Base-by-base conservation (phyloP, 2,888 invertebrate species). In the Cheilosia soror region DNA sequence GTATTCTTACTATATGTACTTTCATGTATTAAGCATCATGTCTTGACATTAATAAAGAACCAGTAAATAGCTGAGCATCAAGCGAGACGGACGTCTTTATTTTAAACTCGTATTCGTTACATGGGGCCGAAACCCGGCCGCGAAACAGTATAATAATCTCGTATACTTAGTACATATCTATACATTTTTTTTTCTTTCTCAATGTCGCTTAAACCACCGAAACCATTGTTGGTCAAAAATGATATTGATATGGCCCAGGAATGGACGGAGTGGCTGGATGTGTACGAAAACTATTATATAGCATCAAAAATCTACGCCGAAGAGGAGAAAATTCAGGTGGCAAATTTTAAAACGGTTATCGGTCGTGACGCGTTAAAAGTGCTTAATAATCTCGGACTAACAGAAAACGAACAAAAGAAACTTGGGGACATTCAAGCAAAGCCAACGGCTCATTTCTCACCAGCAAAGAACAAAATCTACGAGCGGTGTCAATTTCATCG, bases 331-430 rank as follows among this genome's bases (percentile, higher is more conserved):
- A 20, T 42, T 13, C 37, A 13, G 5, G 11, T 42, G 13, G 42
- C 40, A 27, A 60, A 42, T 27, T 60, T 60, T 42, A 42, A 60
- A 42, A 60, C 42, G 5, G 60, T 42, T 42, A 60, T 60, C 60
- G 25, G 40, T 42, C 40, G 27, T 5, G 60, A 60, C 40, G 60
- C 60, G 13, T 42, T 25, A 15, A 29, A 60, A 44, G 44, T 44
- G 44, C 15, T 60, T 27, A 25, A 60, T 42, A 60, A 60, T 27
- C 13, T 58, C 5, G 20, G 27, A n/a, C 6, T 27, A 42, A 60
- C 60, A 5, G 60, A 40, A 42, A 9, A n/a, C 29, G n/a, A 58
- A n/a, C 7, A 55, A 58, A 58, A 40, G 6, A 58, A 58, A n/a
- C 29, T 58, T 11, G 1, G 5, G 4, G 57, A 57, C 11, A 37